Percentiles rank a stretch among this genome's conserved stretches.
These are phyloP conservation scores for Lordiphosa andalusiaca DNA, from an alignment of 2,888 invertebrate species.

Conservation along the genomic window DNA sequence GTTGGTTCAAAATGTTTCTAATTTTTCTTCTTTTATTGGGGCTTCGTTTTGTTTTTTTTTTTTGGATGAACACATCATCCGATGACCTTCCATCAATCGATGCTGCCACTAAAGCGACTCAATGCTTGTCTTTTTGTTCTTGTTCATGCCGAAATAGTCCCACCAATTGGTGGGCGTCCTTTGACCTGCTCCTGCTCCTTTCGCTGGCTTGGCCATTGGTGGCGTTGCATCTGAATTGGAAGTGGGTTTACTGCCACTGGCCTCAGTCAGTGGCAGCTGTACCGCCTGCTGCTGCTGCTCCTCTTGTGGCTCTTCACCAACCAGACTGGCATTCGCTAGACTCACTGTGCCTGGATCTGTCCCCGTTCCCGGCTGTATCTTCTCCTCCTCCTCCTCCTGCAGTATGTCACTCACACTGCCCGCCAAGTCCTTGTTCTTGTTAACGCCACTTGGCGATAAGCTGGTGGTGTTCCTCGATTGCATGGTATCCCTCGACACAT, in stretches of 20 bases:
- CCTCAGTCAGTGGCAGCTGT: no score
- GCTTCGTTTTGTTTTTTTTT: no score
- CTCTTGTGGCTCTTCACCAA: no score
- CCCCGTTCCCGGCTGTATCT: not conserved
- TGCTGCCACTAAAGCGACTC: slow-evolving; percentile 34
- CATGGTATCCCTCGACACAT: slow-evolving; percentile 17
- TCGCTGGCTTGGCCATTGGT: not conserved
- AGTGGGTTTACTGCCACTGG: not conserved
- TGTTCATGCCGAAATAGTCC: slow-evolving; percentile 44
- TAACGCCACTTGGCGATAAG: slow-evolving; percentile 2
- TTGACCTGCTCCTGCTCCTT: not conserved
- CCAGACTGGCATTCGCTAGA: no score
- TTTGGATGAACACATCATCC: no score
- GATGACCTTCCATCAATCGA: no score
- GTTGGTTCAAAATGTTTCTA: no score
- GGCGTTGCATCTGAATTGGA: not conserved
- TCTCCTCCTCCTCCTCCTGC: no score
- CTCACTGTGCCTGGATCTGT: no score
- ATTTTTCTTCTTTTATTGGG: no score
- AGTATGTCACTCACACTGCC: not conserved
- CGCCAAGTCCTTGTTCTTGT: not conserved
- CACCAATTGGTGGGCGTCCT: slow-evolving; percentile 29
- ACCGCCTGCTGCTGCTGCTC: no score
- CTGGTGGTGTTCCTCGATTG: slow-evolving; percentile 2
- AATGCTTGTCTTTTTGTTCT: slow-evolving; percentile 31